These are phyloP conservation scores for Maccullochella peelii DNA, from an alignment of 2,113 vertebrate species.

Conservation along the genomic window DNA sequence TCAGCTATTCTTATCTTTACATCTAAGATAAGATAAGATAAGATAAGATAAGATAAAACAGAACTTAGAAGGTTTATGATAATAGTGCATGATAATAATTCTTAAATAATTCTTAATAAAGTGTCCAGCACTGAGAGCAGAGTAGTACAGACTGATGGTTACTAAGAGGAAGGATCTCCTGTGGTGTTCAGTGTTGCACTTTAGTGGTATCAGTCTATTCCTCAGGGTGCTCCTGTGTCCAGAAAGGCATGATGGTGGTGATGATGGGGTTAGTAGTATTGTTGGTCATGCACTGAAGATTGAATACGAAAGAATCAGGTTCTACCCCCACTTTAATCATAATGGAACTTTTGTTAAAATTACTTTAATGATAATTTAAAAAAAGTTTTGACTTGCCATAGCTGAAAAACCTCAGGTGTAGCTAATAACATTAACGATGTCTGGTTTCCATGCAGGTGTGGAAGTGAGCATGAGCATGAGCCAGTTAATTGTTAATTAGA, in stretches of 20 bases:
- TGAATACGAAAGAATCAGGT: background rate
- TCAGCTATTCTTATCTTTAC: background rate
- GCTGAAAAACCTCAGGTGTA: background rate
- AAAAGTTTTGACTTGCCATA: background rate
- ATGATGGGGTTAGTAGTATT: background rate
- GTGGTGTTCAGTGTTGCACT: background rate
- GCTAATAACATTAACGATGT: background rate
- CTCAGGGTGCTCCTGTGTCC: background rate
- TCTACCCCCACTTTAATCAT: background rate
- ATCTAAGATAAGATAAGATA: background rate
- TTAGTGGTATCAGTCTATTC: background rate
- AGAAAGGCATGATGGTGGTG: background rate
- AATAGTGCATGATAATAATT: background rate
- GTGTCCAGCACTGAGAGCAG: background rate
- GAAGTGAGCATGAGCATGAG: background rate
- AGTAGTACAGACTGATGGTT: background rate
- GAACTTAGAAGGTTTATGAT: background rate
- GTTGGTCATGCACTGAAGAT: background rate
- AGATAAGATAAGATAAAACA: background rate
- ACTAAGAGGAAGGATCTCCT: background rate
- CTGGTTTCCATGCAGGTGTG: background rate
- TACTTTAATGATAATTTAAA: background rate
- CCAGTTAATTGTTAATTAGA: slow-evolving; percentile 8
- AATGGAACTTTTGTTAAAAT: background rate
- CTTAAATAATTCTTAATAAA: background rate